Percentiles rank a stretch among this genome's conserved stretches.
Conservation (phyloP, 2,888 invertebrate genomes). For the Galerucella calmariensis region DNA sequence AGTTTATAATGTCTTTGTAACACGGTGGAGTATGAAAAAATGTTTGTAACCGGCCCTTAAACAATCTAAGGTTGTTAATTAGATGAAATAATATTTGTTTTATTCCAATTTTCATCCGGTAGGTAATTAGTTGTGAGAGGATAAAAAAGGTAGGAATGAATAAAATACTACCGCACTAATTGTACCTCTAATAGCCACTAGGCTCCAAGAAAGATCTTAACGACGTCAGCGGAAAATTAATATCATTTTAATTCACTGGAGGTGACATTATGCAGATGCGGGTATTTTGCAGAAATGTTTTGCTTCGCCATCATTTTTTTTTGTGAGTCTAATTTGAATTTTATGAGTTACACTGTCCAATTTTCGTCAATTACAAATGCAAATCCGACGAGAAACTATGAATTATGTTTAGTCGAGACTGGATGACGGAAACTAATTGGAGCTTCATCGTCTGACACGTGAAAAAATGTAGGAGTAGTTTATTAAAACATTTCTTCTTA, state of each 20-base stretch:
- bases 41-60: too few relatives aligned
- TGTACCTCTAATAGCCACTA: constrained; percentile 39
- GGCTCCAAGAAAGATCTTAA: constrained; percentile 38
- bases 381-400: constrained; percentile 26
- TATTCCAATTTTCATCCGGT: too few relatives aligned
- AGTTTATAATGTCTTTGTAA: too few relatives aligned
- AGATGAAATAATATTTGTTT: too few relatives aligned
- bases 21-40: too few relatives aligned
- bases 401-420: constrained; percentile 25
- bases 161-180: constrained; percentile 33
- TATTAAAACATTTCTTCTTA: constrained; percentile 12
- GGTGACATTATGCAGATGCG: constrained; percentile 41
- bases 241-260: constrained; percentile 49
- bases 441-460: constrained; percentile 20
- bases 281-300: constrained; percentile 35
- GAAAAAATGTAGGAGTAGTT: constrained; percentile 9
- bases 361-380: constrained; percentile 35
- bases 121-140: too few relatives aligned
- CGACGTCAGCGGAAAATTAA: constrained; percentile 51
- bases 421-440: constrained; percentile 31
- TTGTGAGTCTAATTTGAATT: constrained; percentile 32
- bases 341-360: constrained; percentile 34
- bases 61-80: too few relatives aligned
- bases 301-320: constrained; percentile 29
- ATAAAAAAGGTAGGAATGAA: constrained; percentile 13